Base-by-base conservation (phyloP, 2,888 invertebrate species). In the Drosophila kambysellisi region DNA sequence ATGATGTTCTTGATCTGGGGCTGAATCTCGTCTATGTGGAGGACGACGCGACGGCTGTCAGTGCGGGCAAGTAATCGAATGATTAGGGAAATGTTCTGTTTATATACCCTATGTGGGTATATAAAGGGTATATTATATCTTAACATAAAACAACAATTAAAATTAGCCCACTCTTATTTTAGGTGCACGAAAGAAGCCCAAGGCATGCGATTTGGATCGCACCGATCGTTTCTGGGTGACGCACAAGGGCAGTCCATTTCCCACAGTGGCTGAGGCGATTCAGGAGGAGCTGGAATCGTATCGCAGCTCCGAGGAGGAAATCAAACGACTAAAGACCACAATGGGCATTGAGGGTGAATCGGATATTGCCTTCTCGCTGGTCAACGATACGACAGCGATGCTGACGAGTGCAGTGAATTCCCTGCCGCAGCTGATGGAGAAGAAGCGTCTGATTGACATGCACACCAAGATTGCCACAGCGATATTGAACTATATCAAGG, bases 381-480 rank as follows among this genome's bases (percentile, higher is more conserved):
- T 99, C 39, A 97, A 97, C 52, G 98, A 98, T 92, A 98, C 98
- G 88, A 99, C 99, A 1, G 97, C 98, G 41, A 96, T 97, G 81
- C 95, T 99, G 30, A 99, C 99, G 0, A 97, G 96, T 71, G 99
- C 99, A 30, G 98, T 99, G 11, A 97, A 98, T 93, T 99, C 98
- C 0, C 94, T 99, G 86, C 99, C 99, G 0, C 99, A 99, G 91
- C 94, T 99, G 33, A 95, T 99, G 93, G 99, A 99, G 93, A 98
- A 98, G 94, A 99, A 99, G 93, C 95, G 99, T 46, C 95, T 99
- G 17, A 98, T 99, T 84, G 99, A 99, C 92, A 98, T 99, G 97
- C 99, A 99, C 92, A 99, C 99, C 32, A 99, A 98, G 80, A 97
- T 99, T 76, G 99, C 99, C 4, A 99, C 99, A 94, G 96, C 96